Evolutionary conservation across 2,888 invertebrate genomes (phyloP), one percentile per base, ranked within the genome.

Genomic region (Polydrusus tereticollis): DNA sequence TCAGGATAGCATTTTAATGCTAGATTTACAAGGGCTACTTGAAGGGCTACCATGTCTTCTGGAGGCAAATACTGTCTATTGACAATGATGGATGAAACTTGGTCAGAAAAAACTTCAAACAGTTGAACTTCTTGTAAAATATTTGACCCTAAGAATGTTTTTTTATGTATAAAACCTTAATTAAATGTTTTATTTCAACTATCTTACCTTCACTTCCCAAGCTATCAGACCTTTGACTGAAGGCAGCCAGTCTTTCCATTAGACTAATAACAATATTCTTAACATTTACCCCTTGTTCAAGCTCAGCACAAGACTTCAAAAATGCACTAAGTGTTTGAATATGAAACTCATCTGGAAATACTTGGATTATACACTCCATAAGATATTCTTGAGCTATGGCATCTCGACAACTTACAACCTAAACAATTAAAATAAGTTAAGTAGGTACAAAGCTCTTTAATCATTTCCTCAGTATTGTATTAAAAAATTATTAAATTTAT

Each of bases 351-450:
- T 99, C 99, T 0, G 99, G 99, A 84, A 99, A 99, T 21, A 98
- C 97, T 90, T 99, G 98, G 84, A 98, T 98, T 71, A 99, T 96
- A 83, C 98, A 98, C 86, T 99, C 99, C 98, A 99, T 99, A 20
- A 99, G 90, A 86, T 99, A 99, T 87, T 99, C 99, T 87, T 99
- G 99, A 0, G 99, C 98, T 74, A 99, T 99, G 0, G 98, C 95
- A 87, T 99, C 99, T 74, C 96, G 88, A 83, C 99, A 99, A 84
- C 97, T 98, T 63, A 99, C 99, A 18, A 97, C 97, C 84, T 84
- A 77, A 21, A 79, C 16, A 23, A 23, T 29, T 45, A 76, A 66
- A 21, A 2, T 14, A 60, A 18, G 18, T 59, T 18, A 57, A 45
- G 29, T 47, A n/a, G n/a, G n/a, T n/a, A n/a, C n/a, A n/a, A n/a